Base-by-base conservation (phyloP, 2,888 invertebrate genomes). In the Drosophila neutralis region DNA sequence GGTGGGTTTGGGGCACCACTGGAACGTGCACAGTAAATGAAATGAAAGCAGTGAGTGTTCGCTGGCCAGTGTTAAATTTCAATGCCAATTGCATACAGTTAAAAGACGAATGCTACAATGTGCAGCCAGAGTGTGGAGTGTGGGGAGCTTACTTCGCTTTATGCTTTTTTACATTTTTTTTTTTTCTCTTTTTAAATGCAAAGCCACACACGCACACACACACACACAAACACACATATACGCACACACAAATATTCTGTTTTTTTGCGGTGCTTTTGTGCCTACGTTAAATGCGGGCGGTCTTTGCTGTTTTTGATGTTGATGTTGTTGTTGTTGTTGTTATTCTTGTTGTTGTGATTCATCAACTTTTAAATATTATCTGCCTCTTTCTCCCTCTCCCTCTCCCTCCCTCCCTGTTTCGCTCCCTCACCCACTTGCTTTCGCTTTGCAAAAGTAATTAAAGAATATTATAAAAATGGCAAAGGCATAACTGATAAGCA, bases 81-180 rank as follows among this genome's bases (percentile, higher is more conserved):
- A 86, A 86, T 88, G 85, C 76, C 86, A 86, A 82, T 83, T 83
- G 86, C 69, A 53, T 73, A 87, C 45, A 76, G 73, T 80, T 67
- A 61, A 75, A 76, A 52, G 57, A 49, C 59, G 31, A 54, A 13
- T 36, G 48, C 27, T 29, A 29, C n/a, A 27, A 61, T 24, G 45
- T 15, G 45, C 45, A 27, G 21, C 33, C 38, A 53, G 62, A 45
- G 45, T 36, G 36, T 40, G 38, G 27, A 24, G 35, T 35, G 53
- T 29, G 15, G 11, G 21, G 24, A 33, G 24, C 2, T 27, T 31
- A 58, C 29, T 49, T 24, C 31, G 56, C 54, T 65, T 73, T 65
- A 65, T 70, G 71, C 38, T 38, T 56, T 54, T 68, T 45, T 36
- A 18, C 7, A 18, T 24, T 4, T 45, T 21, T 21, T 45, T 45